phyloP scores from a whole-genome alignment of 2,113 vertebrate genomes.

The Coregonus clupeaformis region DNA sequence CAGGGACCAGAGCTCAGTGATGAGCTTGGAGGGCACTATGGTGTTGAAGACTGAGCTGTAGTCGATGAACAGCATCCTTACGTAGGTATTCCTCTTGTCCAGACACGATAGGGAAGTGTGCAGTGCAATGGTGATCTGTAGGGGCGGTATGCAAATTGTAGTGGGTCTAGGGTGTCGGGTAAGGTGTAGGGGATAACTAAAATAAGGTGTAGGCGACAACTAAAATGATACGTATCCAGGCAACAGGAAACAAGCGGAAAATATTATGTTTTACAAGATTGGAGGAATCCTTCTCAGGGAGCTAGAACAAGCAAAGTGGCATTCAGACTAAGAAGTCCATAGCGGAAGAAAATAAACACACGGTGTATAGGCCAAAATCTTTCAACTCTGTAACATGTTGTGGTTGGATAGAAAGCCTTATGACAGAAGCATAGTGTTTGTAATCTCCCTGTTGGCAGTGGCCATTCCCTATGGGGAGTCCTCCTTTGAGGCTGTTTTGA shows the following conservation, averaged over 20 bases:
- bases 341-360: not conserved
- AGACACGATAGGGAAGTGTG: too few relatives aligned
- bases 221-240: not conserved
- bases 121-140: too few relatives aligned
- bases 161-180: too few relatives aligned
- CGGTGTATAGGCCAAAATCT: not conserved
- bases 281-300: not conserved
- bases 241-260: not conserved
- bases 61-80: too few relatives aligned
- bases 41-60: too few relatives aligned
- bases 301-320: not conserved
- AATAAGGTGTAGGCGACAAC: too few relatives aligned
- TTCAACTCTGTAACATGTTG: not conserved
- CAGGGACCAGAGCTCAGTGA: too few relatives aligned
- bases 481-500: slow-evolving; percentile 50
- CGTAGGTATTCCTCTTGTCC: too few relatives aligned
- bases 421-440: slow-evolving; percentile 17
- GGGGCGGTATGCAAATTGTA: too few relatives aligned
- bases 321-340: not conserved
- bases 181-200: too few relatives aligned
- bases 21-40: too few relatives aligned
- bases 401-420: slow-evolving; percentile 3
- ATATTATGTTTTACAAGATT: not conserved
- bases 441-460: slow-evolving; percentile 8
- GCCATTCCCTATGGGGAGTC: slow-evolving; percentile 23